Evolutionary conservation across 2,113 vertebrate species (phyloP).

Genomic region (Chitala chitala): DNA sequence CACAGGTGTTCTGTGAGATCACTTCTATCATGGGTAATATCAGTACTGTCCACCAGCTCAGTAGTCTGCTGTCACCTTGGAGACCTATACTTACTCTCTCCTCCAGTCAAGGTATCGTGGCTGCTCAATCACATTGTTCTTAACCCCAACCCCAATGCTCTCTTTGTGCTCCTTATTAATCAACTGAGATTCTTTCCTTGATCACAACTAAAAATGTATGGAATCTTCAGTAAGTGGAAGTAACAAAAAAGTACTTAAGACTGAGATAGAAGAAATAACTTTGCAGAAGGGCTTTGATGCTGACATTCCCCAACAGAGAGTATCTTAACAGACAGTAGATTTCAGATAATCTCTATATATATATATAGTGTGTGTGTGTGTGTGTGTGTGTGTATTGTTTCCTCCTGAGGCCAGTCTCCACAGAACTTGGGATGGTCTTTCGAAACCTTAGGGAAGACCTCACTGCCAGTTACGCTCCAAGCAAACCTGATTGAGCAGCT

Average conservation of each 20-base stretch:
- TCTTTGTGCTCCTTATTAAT: not conserved
- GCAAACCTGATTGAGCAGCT: not conserved
- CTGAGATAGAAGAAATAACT: too few relatives aligned
- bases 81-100: too few relatives aligned
- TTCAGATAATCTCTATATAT: too few relatives aligned
- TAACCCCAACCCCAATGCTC: not conserved
- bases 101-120: too few relatives aligned
- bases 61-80: not conserved
- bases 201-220: not conserved
- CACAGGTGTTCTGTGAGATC: too few relatives aligned
- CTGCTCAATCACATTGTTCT: too few relatives aligned
- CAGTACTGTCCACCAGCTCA: not conserved
- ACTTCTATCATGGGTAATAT: not conserved
- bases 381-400: too few relatives aligned
- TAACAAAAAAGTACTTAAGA: not conserved
- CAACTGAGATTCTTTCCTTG: not conserved
- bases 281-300: not conserved
- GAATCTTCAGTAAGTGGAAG: not conserved
- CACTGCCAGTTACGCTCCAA: not conserved
- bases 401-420: not conserved
- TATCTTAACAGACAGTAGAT: too few relatives aligned
- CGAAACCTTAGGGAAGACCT: slow-evolving; percentile 1
- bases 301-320: not conserved
- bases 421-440: not conserved
- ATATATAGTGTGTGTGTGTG: too few relatives aligned